Percentiles rank a stretch among this genome's conserved stretches.
phyloP scores from a whole-genome alignment of 2,113 vertebrate genomes.

The Buteo buteo region DNA sequence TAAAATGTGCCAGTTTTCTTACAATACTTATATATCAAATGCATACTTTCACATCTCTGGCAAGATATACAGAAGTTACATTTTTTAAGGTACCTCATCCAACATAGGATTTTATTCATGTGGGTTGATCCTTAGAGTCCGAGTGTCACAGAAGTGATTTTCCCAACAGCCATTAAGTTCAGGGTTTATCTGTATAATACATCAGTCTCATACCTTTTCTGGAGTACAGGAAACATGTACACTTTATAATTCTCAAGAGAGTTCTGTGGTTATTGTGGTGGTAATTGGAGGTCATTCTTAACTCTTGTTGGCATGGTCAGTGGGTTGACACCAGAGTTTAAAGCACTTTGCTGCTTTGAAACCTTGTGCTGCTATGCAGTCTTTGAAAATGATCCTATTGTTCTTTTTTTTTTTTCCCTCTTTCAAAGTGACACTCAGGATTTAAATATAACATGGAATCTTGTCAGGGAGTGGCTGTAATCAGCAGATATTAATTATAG shows the following conservation, averaged over 20 bases:
- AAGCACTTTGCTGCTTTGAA: constrained; percentile 38
- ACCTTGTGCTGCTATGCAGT: constrained; percentile 11
- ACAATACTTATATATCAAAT: not conserved
- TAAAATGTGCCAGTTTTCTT: not conserved
- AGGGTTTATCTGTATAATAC: not conserved
- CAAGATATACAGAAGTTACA: not conserved
- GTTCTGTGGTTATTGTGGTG: not conserved
- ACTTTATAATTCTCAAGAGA: not conserved
- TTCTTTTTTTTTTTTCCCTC: not conserved
- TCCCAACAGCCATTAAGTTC: not conserved
- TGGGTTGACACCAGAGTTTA: not conserved
- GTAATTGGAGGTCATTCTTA: not conserved
- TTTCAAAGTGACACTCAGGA: constrained; percentile 11
- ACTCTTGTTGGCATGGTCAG: not conserved
- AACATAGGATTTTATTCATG: not conserved
- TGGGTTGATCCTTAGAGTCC: not conserved
- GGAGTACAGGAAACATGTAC: not conserved
- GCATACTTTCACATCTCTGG: not conserved
- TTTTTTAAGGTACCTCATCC: not conserved
- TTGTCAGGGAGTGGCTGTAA: constrained; percentile 33
- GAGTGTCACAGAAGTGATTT: not conserved
- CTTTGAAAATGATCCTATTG: constrained; percentile 47
- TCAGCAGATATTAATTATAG: constrained; percentile 59
- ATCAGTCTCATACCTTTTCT: not conserved
- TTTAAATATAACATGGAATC: constrained; percentile 54